Evolutionary conservation across 1,140 invertebrate genomes (phyloP).

Genomic region (Paraescarpia echinospica): DNA sequence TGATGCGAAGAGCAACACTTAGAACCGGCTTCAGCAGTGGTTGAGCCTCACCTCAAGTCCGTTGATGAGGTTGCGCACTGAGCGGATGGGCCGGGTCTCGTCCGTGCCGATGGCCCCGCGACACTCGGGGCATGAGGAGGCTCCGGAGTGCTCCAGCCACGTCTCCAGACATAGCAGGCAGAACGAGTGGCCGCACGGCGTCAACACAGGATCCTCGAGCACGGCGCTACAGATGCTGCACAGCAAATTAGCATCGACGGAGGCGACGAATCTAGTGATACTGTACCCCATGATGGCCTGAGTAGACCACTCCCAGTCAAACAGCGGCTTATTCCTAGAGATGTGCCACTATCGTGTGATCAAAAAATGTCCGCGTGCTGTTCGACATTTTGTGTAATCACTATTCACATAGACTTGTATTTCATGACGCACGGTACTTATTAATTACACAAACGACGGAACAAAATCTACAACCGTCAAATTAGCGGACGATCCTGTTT

Average conservation of each 20-base stretch:
- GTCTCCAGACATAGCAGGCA: conserved; percentile 46
- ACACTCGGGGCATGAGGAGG: conserved; percentile 50
- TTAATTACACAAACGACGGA: background rate
- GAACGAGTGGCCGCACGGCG: conserved; percentile 51
- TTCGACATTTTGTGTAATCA: background rate
- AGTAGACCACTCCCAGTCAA: background rate
- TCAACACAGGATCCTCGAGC: conserved; percentile 50
- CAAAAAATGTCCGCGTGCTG: background rate
- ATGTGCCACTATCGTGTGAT: no score
- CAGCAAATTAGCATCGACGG: conserved; percentile 48
- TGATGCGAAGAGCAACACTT: no score
- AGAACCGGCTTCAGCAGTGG: conserved; percentile 32
- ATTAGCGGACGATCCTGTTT: background rate
- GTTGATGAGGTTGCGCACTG: conserved; percentile 49
- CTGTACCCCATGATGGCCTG: conserved; percentile 44
- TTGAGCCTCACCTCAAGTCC: conserved; percentile 36
- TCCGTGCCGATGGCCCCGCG: conserved; percentile 35
- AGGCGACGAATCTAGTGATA: conserved; percentile 39
- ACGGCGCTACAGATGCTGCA: conserved; percentile 51
- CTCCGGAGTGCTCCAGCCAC: conserved; percentile 42
- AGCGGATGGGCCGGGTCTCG: conserved; percentile 43
- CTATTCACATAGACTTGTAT: background rate
- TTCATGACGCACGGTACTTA: background rate
- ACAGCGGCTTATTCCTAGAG: background rate
- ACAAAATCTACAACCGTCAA: background rate